These are phyloP conservation scores for Diaprepes abbreviatus DNA, from an alignment of 2,888 invertebrate species.

Conservation along the genomic window DNA sequence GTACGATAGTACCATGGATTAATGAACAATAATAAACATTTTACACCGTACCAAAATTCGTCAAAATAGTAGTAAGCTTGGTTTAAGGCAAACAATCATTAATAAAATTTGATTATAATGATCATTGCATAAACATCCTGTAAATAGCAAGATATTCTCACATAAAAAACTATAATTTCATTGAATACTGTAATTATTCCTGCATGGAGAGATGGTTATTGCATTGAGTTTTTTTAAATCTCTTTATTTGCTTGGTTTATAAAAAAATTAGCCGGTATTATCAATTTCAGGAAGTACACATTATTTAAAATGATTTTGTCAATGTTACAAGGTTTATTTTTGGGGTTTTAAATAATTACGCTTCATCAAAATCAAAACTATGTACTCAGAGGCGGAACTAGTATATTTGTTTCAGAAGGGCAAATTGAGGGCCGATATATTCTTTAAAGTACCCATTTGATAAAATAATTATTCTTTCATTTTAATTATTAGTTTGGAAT, in stretches of 20 bases:
- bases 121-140: constrained; percentile 55
- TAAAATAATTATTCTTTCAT: too few species aligned
- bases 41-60: constrained; percentile 14
- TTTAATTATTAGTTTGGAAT: too few species aligned
- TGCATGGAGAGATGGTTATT: constrained; percentile 36
- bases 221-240: constrained; percentile 40
- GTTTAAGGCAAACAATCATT: constrained; percentile 25
- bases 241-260: constrained; percentile 17
- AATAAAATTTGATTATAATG: constrained; percentile 41
- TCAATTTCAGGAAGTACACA: constrained; percentile 29
- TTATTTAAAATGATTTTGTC: constrained; percentile 17
- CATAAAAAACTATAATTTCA: constrained; percentile 49
- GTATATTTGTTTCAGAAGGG: not conserved
- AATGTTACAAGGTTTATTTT: constrained; percentile 14
- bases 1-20: constrained; percentile 24
- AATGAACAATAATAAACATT: constrained; percentile 30
- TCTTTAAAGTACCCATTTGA: too few species aligned
- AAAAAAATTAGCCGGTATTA: constrained; percentile 36
- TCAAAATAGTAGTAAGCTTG: constrained; percentile 34
- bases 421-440: too few species aligned
- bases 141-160: constrained; percentile 56
- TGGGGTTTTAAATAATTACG: not conserved
- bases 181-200: constrained; percentile 39
- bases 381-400: not conserved
- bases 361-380: not conserved